Base-by-base conservation (phyloP, 2,113 vertebrate genomes). In the Pollimyrus isidori region DNA sequence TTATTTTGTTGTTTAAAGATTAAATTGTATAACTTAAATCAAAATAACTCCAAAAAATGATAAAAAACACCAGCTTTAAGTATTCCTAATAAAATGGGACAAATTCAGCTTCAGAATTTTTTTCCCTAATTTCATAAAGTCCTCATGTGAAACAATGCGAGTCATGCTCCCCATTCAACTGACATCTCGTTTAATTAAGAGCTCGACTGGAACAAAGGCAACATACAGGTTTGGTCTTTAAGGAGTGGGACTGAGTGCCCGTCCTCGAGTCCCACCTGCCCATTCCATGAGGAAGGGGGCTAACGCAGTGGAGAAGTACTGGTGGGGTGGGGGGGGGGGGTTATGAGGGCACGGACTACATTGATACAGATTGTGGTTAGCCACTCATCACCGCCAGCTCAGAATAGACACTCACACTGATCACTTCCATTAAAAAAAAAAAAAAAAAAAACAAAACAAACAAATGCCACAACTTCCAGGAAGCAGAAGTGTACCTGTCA, bases 211-310 rank as follows among this genome's bases (percentile, higher is more conserved):
- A 76, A 39, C 30, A 76, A 76, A 76, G 19, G 69, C 69, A 17
- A 15, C 69, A 39, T 39, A 76, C 15, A 0, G 3, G 26, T 17
- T 9, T 39, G 26, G 69, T 76, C 26, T 39, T 76, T 76, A 76
- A 76, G 69, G 30, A 76, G 69, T 19, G 35, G 69, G 5, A 76
- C 35, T 6, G 35, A 76, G 73, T 39, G 17, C 30, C 69, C 93
- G 94, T 92, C 94, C 94, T 93, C 93, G 93, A 94, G 94, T 15
- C 91, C 92, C 49, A 21, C 86, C 87, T 88, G 90, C 89, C 65
- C 83, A 19, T 88, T 90, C 56, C 42, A 88, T 88, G 80, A 15
- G 90, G 87, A 90, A 65, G 76, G 69, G 89, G 87, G 90, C 87
- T 92, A 90, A 89, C 52, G 4, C 88, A 53, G 19, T 42, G 6